Conservation (phyloP, 2,113 vertebrate species). For the Pongo abelii region DNA sequence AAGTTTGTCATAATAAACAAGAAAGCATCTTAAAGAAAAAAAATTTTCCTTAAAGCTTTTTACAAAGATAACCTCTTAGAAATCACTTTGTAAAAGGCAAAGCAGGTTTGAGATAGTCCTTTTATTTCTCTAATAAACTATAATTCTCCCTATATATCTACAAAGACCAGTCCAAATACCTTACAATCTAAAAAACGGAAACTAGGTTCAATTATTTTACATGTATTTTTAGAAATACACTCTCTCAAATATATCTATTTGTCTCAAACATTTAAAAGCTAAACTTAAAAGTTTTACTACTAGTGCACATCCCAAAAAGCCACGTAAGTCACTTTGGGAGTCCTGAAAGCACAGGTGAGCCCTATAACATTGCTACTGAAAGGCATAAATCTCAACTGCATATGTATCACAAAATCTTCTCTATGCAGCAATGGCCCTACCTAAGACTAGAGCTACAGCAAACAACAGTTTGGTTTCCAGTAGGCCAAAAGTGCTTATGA, state of each 20-base stretch:
- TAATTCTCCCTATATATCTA: background rate
- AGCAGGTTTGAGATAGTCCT: background rate
- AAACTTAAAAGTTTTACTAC: background rate
- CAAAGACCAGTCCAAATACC: background rate
- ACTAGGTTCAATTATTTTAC: background rate
- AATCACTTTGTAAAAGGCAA: constrained; percentile 18
- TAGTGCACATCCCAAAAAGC: background rate
- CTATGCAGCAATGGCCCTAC: background rate
- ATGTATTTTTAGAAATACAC: constrained; percentile 32
- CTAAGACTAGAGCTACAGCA: background rate
- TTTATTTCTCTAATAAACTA: constrained; percentile 18
- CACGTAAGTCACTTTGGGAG: background rate
- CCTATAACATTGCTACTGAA: constrained; percentile 4
- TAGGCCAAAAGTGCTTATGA: background rate
- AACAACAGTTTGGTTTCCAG: background rate
- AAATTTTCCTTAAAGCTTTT: background rate
- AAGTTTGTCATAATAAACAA: background rate
- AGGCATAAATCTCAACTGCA: background rate
- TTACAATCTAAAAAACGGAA: constrained; percentile 44
- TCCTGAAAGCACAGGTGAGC: background rate
- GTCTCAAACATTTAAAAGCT: constrained; percentile 30
- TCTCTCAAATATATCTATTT: constrained; percentile 4
- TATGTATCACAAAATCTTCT: constrained; percentile 8
- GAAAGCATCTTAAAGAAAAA: background rate
- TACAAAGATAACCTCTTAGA: background rate